Conservation (phyloP, 2,113 vertebrate species). For the Axis porcinus region DNA sequence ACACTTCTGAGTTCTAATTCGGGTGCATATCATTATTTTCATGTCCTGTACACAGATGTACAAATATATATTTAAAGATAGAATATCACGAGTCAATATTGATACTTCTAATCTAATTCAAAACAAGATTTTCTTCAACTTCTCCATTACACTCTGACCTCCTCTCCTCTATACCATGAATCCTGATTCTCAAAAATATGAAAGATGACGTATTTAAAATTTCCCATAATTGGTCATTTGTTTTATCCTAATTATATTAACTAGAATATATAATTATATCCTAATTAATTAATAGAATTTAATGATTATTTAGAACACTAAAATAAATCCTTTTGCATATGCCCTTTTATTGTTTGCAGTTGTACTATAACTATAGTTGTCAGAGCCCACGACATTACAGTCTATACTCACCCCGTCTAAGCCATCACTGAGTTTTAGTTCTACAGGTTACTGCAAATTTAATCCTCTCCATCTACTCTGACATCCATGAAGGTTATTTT, state of each 20-base stretch:
- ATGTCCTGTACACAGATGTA: not conserved
- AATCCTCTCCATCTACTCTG: not conserved
- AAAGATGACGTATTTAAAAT: not conserved
- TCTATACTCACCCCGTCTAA: not conserved
- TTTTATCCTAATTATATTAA: not conserved
- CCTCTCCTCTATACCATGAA: not conserved
- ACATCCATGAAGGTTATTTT: not conserved
- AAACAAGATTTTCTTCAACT: not conserved
- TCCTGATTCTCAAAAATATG: not conserved
- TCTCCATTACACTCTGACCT: not conserved
- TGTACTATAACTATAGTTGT: not conserved
- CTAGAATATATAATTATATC: no score
- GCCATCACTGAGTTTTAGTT: not conserved
- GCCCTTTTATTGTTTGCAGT: not conserved
- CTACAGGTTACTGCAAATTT: not conserved
- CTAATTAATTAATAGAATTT: not conserved
- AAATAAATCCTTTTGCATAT: not conserved
- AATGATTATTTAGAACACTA: not conserved
- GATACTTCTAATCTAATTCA: not conserved
- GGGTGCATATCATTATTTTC: not conserved
- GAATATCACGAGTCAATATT: not conserved
- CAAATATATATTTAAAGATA: slow-evolving; percentile 17
- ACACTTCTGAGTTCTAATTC: not conserved
- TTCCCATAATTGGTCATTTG: not conserved
- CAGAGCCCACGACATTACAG: not conserved